A percentile compares a stretch with the other conserved stretches of the same genome.
phyloP scores from a whole-genome alignment of 1,140 invertebrate genomes.

The Whitmania pigra region DNA sequence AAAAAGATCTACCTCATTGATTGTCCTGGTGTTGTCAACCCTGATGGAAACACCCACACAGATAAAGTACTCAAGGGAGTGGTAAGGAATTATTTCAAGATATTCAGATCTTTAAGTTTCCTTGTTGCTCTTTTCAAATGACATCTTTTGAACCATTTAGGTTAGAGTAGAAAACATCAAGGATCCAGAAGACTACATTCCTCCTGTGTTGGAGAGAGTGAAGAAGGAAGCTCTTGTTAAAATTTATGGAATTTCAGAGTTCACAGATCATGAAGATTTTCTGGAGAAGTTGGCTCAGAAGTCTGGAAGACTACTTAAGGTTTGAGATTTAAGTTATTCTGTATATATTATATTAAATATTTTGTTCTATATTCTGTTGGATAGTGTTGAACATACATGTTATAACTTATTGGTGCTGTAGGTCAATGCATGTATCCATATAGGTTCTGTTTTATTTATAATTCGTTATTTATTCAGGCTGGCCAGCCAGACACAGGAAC shows the following conservation, averaged over 20 bases:
- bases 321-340: slow-evolving; percentile 22
- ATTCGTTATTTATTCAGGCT: slow-evolving; percentile 44
- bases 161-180: slow-evolving; percentile 88
- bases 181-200: slow-evolving; percentile 86
- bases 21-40: slow-evolving; percentile 96
- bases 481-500: slow-evolving; percentile 82
- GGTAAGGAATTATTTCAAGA: slow-evolving; percentile 34
- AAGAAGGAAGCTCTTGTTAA: slow-evolving; percentile 75
- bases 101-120: background rate
- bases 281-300: slow-evolving; percentile 74
- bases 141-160: slow-evolving; percentile 26
- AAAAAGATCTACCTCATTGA: slow-evolving; percentile 92
- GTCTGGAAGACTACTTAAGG: slow-evolving; percentile 76
- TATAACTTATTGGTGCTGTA: slow-evolving; percentile 8
- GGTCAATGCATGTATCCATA: background rate
- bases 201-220: slow-evolving; percentile 69
- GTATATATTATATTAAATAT: no score
- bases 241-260: slow-evolving; percentile 74
- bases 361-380: no score
- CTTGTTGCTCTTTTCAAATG: background rate
- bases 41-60: slow-evolving; percentile 68
- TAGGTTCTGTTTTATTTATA: background rate
- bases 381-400: no score
- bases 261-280: slow-evolving; percentile 72
- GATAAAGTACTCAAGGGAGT: slow-evolving; percentile 83